Conservation (phyloP, 2,888 invertebrate genomes). For the Zaprionus obscuricornis region DNA sequence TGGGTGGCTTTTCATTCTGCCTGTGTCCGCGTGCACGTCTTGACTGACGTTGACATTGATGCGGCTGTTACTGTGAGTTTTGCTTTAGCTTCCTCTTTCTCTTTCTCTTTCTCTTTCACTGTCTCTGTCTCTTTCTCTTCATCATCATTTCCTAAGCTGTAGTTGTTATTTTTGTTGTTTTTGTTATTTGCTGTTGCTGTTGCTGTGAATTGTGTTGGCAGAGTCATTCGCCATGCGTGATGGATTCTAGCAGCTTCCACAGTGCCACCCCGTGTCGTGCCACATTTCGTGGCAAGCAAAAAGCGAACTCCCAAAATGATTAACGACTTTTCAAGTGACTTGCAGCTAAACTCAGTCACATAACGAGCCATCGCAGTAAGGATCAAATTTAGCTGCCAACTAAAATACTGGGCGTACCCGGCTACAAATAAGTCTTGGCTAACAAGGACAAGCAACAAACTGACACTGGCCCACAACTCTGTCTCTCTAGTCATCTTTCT, state of each 20-base stretch:
- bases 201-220: constrained; percentile 28
- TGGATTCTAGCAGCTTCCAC: constrained; percentile 57
- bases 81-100: too few species aligned
- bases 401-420: constrained; percentile 40
- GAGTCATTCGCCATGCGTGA: constrained; percentile 56
- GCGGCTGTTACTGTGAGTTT: constrained; percentile 47
- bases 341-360: constrained; percentile 74
- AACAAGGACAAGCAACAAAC: constrained; percentile 48
- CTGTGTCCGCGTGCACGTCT: constrained; percentile 52
- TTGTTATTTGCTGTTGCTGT: constrained; percentile 9
- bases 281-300: constrained; percentile 24
- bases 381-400: constrained; percentile 50
- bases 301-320: constrained; percentile 76
- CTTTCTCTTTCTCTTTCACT: too few species aligned
- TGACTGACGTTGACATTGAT: constrained; percentile 69
- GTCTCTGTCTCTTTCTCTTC: too few species aligned
- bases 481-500: too few species aligned
- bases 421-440: constrained; percentile 68
- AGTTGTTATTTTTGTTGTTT: constrained; percentile 17
- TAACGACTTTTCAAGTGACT: constrained; percentile 83
- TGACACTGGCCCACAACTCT: too few species aligned
- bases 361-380: constrained; percentile 47
- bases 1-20: constrained; percentile 54
- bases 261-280: constrained; percentile 17
- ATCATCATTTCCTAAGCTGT: too few species aligned